Conservation (phyloP, 1,140 invertebrate species). For the Aporrectodea caliginosa region DNA sequence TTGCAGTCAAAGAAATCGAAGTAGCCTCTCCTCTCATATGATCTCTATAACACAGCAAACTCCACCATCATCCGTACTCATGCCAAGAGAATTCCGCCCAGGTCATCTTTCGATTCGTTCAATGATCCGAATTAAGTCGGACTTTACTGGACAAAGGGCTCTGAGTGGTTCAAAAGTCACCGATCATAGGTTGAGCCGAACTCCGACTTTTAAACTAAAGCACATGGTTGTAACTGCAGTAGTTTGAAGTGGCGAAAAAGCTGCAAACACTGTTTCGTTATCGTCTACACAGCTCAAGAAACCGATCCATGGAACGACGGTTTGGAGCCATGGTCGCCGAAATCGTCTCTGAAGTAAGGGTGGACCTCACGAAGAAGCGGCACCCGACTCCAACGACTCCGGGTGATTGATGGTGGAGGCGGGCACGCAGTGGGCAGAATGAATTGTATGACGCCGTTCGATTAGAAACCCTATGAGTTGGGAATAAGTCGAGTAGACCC, state of each 20-base stretch:
- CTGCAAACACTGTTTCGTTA: constrained; percentile 14
- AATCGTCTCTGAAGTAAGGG: constrained; percentile 31
- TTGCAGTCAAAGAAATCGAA: background rate
- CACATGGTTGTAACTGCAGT: constrained; percentile 43
- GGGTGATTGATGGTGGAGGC: constrained; percentile 1
- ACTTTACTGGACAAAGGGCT: constrained; percentile 28
- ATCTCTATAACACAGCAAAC: background rate
- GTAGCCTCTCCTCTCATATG: background rate
- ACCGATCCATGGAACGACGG: background rate
- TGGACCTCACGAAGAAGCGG: constrained; percentile 62
- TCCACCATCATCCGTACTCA: constrained; percentile 33
- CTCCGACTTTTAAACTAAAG: constrained; percentile 52
- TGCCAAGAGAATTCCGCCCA: constrained; percentile 38
- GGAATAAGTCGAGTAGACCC: constrained; percentile 32
- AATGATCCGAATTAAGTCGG: constrained; percentile 34
- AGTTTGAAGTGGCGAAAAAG: constrained; percentile 39
- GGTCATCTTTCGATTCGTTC: constrained; percentile 20
- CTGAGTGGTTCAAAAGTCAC: constrained; percentile 36
- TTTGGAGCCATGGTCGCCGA: background rate
- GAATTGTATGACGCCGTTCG: constrained; percentile 29
- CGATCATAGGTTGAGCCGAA: constrained; percentile 49
- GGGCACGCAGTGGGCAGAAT: constrained; percentile 11
- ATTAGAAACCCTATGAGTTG: constrained; percentile 29
- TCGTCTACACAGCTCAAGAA: constrained; percentile 19
- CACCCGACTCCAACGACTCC: constrained; percentile 11